These are phyloP conservation scores for Thymallus thymallus DNA, from an alignment of 2,113 vertebrate genomes.

Conservation along the genomic window DNA sequence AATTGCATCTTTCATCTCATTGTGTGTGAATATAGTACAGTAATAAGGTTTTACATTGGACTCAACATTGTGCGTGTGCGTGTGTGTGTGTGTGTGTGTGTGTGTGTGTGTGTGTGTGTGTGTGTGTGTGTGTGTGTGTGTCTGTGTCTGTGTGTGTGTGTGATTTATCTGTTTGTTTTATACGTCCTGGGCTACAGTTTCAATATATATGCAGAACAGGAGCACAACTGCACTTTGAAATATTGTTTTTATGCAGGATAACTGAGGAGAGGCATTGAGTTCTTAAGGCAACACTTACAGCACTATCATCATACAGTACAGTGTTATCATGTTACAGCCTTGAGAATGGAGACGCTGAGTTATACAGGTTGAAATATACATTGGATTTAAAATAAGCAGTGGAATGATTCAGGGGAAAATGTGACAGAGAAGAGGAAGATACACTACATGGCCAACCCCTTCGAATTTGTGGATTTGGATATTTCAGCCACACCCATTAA, in stretches of 20 bases:
- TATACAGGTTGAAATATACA: neutral
- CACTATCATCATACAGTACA: neutral
- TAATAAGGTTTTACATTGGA: neutral
- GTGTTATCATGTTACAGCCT: slow-evolving; percentile 6
- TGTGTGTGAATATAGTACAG: neutral
- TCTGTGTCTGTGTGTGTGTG: neutral
- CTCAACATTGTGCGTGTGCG: neutral
- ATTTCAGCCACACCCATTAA: no score
- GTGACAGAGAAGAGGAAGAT: neutral
- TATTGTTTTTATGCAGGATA: neutral
- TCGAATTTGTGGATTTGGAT: no score
- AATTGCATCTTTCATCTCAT: neutral
- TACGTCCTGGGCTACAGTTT: neutral
- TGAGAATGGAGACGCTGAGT: neutral
- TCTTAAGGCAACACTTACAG: neutral
- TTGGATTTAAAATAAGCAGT: neutral
- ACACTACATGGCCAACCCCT: no score
- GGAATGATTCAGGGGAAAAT: neutral
- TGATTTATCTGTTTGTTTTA: neutral
- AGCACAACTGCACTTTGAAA: neutral
- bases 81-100: neutral
- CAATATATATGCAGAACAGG: neutral
- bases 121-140: neutral
- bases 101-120: neutral
- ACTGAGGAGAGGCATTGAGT: neutral